phyloP scores from a whole-genome alignment of 2,113 vertebrate species.

The Amphilophus citrinellus region DNA sequence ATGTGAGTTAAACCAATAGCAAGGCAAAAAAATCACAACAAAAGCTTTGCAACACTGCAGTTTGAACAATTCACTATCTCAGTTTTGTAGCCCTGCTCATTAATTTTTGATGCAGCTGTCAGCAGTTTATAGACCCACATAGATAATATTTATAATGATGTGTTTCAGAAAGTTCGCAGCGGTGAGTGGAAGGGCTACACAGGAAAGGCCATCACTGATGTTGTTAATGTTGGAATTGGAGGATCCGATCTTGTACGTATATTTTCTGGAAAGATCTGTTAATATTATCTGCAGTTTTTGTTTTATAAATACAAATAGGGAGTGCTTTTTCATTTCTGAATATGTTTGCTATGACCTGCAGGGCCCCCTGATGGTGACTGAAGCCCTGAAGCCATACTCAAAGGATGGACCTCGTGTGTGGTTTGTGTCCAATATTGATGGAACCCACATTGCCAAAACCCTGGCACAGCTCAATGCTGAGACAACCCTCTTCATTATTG shows the following conservation, averaged over 20 bases:
- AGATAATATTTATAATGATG: background rate
- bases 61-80: background rate
- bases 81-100: background rate
- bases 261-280: background rate
- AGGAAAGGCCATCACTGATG: slow-evolving; percentile 92
- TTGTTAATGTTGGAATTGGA: slow-evolving; percentile 95
- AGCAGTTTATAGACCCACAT: background rate
- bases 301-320: background rate
- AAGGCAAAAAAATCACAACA: background rate
- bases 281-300: background rate
- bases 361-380: slow-evolving; percentile 98
- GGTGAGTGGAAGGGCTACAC: slow-evolving; percentile 97
- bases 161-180: slow-evolving; percentile 87
- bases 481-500: slow-evolving; percentile 93
- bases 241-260: slow-evolving; percentile 96
- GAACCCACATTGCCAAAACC: slow-evolving; percentile 96
- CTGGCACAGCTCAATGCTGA: slow-evolving; percentile 90
- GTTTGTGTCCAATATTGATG: slow-evolving; percentile 99
- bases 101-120: background rate
- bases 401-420: slow-evolving; percentile 91
- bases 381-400: slow-evolving; percentile 94
- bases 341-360: slow-evolving; percentile 44
- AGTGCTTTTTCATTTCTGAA: background rate
- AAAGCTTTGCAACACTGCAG: background rate
- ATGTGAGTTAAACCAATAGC: slow-evolving; percentile 79